Percentiles rank a stretch among this genome's conserved stretches.
These are phyloP conservation scores for Laterallus jamaicensis DNA, from an alignment of 2,113 vertebrate genomes.

Conservation along the genomic window DNA sequence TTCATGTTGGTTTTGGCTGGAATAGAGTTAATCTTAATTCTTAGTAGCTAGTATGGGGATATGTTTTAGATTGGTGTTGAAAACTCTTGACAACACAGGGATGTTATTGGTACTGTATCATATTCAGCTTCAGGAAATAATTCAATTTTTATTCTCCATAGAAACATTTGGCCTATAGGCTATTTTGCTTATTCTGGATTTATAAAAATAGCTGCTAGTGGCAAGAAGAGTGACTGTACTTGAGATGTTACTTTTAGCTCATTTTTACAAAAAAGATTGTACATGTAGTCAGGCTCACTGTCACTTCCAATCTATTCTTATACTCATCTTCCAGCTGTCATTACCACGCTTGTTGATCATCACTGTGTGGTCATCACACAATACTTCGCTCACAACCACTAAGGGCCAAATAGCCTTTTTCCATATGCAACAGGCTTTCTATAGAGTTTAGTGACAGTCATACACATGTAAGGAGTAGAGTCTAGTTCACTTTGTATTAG, in stretches of 20 bases:
- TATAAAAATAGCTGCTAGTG: not conserved
- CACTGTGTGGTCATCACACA: not conserved
- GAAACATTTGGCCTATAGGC: not conserved
- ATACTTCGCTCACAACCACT: not conserved
- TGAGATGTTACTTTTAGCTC: conserved; percentile 1
- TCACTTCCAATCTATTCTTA: conserved; percentile 22
- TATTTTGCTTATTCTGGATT: conserved; percentile 6
- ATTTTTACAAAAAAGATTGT: not conserved
- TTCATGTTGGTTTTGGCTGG: not conserved
- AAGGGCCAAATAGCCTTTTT: not conserved
- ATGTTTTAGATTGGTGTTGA: no score
- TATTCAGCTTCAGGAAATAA: conserved; percentile 34
- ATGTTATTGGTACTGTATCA: not conserved
- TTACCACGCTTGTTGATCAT: not conserved
- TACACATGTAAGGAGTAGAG: not conserved
- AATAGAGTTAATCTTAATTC: no score
- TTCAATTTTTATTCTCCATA: not conserved
- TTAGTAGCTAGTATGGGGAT: no score
- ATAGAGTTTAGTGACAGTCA: not conserved
- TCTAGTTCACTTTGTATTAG: not conserved
- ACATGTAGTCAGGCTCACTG: not conserved
- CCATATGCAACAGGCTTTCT: not conserved
- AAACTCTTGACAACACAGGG: no score
- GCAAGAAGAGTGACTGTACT: not conserved
- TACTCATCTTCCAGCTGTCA: conserved; percentile 22